phyloP scores from a whole-genome alignment of 1,140 invertebrate genomes.

The Pogonognathellus flavescens region DNA sequence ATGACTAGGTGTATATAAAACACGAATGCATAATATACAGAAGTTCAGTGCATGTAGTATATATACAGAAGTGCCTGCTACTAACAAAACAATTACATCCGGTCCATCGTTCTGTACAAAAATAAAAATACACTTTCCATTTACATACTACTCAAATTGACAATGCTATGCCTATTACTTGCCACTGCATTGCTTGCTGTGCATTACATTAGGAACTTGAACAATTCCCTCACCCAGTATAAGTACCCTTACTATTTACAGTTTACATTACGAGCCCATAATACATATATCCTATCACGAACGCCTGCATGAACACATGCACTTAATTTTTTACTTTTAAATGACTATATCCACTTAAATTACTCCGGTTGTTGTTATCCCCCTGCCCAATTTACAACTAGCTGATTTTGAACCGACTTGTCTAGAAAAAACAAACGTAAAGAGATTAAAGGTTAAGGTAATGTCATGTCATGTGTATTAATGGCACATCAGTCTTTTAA shows the following conservation, averaged over 20 bases:
- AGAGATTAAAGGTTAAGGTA: background rate
- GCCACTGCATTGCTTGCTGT: constrained; percentile 12
- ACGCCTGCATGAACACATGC: constrained; percentile 22
- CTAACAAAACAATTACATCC: constrained; percentile 44
- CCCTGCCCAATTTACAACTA: constrained; percentile 6
- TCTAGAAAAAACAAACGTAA: background rate
- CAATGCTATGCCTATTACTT: constrained; percentile 3
- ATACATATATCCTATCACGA: background rate
- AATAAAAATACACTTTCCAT: constrained; percentile 52
- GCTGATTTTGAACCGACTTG: background rate
- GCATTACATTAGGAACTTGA: background rate
- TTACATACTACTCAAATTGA: constrained; percentile 34
- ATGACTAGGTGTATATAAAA: background rate
- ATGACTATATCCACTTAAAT: constrained; percentile 39
- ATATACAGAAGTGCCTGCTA: background rate
- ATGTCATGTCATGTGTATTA: background rate
- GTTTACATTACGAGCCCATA: background rate
- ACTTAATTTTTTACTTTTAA: constrained; percentile 24
- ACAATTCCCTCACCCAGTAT: background rate
- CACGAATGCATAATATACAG: background rate
- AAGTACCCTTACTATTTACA: background rate
- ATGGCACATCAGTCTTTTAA: background rate
- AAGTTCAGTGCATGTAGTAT: no score
- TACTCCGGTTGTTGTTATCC: constrained; percentile 5
- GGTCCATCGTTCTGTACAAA: constrained; percentile 25